Evolutionary conservation across 2,888 invertebrate species (phyloP).

Genomic region (Patella depressa): DNA sequence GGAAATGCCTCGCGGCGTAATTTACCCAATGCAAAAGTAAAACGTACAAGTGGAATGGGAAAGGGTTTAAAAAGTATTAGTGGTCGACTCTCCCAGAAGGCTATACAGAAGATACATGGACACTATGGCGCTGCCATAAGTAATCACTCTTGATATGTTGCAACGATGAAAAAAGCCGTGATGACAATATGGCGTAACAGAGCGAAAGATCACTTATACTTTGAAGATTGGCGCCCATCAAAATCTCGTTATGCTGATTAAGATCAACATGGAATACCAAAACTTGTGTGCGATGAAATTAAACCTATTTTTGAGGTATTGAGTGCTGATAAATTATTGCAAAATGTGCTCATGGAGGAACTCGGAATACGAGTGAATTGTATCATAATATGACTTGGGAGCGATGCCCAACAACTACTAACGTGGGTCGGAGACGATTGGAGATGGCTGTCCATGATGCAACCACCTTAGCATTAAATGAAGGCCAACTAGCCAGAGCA

Average conservation of each 20-base stretch:
- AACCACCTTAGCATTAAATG: conserved; percentile 13
- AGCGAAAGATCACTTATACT: neutral
- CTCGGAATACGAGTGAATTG: neutral
- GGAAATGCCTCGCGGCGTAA: neutral
- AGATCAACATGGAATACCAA: neutral
- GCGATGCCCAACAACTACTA: conserved; percentile 7
- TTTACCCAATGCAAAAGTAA: neutral
- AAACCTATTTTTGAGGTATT: neutral
- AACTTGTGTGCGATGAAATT: neutral
- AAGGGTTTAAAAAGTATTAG: too few species aligned
- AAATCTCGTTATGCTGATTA: neutral
- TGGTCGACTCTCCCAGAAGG: too few species aligned
- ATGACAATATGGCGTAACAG: neutral
- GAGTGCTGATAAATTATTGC: too few species aligned
- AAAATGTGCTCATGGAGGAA: neutral
- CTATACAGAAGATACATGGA: neutral
- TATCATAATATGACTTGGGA: conserved; percentile 12
- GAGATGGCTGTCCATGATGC: conserved; percentile 13
- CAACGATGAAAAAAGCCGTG: neutral
- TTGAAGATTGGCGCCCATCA: neutral
- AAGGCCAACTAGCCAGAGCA: conserved; percentile 12
- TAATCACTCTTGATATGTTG: neutral
- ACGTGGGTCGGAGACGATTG: neutral
- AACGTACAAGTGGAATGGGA: too few species aligned
- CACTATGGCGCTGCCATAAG: neutral